These are phyloP conservation scores for Coelopa pilipes DNA, from an alignment of 2,888 invertebrate species.

Conservation along the genomic window DNA sequence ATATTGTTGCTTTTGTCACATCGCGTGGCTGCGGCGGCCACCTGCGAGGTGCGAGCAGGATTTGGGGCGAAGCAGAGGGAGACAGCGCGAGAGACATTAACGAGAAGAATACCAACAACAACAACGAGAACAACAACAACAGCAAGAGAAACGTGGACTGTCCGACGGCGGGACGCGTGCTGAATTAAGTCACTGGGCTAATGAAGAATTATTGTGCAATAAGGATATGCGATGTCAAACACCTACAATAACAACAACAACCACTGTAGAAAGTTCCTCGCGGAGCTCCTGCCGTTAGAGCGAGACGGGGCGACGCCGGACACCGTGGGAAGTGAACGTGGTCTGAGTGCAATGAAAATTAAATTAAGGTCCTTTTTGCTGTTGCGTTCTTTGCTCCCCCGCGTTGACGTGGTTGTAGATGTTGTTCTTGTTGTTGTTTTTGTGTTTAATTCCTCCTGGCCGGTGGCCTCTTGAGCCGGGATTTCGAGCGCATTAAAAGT, in stretches of 20 bases:
- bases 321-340: neutral
- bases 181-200: conserved; percentile 59
- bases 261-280: neutral
- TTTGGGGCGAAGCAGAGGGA: too few species aligned
- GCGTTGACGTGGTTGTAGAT: conserved; percentile 12
- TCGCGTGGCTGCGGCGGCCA: neutral
- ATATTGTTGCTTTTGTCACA: conserved; percentile 3
- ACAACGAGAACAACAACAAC: too few species aligned
- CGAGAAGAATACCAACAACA: too few species aligned
- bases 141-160: too few species aligned
- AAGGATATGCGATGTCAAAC: conserved; percentile 37
- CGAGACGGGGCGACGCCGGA: conserved; percentile 27
- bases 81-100: too few species aligned
- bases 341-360: conserved; percentile 20
- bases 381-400: conserved; percentile 23
- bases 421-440: neutral
- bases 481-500: too few species aligned
- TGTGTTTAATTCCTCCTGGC: too few species aligned
- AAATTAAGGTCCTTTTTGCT: conserved; percentile 9
- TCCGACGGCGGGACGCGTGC: conserved; percentile 26
- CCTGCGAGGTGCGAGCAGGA: too few species aligned
- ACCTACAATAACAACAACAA: conserved; percentile 36
- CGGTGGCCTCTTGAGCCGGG: too few species aligned
- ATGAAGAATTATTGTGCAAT: conserved; percentile 61
- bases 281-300: conserved; percentile 31